These are phyloP conservation scores for Oxygymnocypris stewartii DNA, from an alignment of 2,113 vertebrate species.

Conservation along the genomic window DNA sequence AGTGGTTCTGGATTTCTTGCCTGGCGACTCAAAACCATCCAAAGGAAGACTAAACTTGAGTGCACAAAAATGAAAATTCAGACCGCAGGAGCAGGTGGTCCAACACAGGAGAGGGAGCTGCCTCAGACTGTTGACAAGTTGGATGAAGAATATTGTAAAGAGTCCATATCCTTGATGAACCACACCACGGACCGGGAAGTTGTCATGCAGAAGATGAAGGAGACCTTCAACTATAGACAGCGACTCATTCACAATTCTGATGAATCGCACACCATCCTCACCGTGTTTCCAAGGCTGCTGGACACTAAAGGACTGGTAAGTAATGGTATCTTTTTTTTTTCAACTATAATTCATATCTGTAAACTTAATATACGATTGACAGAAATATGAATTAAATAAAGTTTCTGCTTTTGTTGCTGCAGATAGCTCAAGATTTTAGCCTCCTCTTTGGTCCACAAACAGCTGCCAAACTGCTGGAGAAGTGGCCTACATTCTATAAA, in stretches of 20 bases:
- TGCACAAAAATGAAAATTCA: neutral
- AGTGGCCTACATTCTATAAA: no score
- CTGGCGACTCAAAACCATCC: neutral
- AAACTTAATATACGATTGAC: no score
- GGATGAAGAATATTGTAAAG: constrained; percentile 17
- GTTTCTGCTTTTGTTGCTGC: no score
- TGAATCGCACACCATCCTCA: neutral
- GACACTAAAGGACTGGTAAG: no score
- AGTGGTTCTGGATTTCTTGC: neutral
- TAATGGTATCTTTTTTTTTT: no score
- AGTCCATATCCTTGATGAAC: constrained; percentile 38
- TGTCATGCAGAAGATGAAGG: constrained; percentile 44
- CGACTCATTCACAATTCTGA: constrained; percentile 34
- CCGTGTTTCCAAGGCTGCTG: neutral
- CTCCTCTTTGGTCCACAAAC: no score
- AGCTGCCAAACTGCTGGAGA: no score
- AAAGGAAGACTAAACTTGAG: neutral
- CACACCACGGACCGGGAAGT: constrained; percentile 37
- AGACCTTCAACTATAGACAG: constrained; percentile 50
- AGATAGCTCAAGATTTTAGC: no score
- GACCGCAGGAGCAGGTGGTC: neutral
- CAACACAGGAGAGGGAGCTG: neutral
- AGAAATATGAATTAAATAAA: no score
- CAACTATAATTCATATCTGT: no score
- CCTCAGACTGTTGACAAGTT: neutral